Base-by-base conservation (phyloP, 2,888 invertebrate genomes). In the Choristoneura rosaceana region DNA sequence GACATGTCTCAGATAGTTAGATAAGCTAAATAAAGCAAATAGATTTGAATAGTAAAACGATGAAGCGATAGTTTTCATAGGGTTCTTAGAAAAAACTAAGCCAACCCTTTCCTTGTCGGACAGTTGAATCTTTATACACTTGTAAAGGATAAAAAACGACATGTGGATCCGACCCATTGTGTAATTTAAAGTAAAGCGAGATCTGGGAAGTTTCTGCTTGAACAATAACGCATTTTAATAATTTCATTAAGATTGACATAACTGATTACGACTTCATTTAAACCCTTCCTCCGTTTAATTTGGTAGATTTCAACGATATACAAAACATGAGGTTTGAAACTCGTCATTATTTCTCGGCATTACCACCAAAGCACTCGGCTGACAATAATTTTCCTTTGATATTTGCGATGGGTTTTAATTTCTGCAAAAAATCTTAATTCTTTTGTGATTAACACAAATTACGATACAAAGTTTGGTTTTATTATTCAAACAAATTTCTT, bases 211-310 rank as follows among this genome's bases (percentile, higher is more conserved):
- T 90, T 91, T 92, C 88, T 89, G 90, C 89, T 90, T 86, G 90
- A 91, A 92, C 90, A 91, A 92, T 89, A 89, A 90, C 82, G 86
- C 85, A 89, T 92, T 92, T 91, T 92, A 91, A 92, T 92, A 90
- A 84, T 88, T 88, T 93, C 89, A 93, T 93, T 94, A 89, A 92
- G 93, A 94, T 94, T 92, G 93, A 92, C 91, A 85, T 85, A 80
- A 80, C 85, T 88, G 93, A 94, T 93, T 90, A 88, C 74, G 84
- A 81, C 76, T 79, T 82, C 79, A 80, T 82, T 83, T 83, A 84
- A 87, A 86, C 89, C 87, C 89, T 82, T 81, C 80, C 82, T 78
- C 74, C 76, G 78, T 78, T 77, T 75, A 80, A 77, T 84, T 82
- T 81, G 79, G 77, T 82, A 81, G 78, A 76, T 80, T 81, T 77